Evolutionary conservation across 2,113 vertebrate genomes (phyloP).

Genomic region (Cochlearius cochlearius): DNA sequence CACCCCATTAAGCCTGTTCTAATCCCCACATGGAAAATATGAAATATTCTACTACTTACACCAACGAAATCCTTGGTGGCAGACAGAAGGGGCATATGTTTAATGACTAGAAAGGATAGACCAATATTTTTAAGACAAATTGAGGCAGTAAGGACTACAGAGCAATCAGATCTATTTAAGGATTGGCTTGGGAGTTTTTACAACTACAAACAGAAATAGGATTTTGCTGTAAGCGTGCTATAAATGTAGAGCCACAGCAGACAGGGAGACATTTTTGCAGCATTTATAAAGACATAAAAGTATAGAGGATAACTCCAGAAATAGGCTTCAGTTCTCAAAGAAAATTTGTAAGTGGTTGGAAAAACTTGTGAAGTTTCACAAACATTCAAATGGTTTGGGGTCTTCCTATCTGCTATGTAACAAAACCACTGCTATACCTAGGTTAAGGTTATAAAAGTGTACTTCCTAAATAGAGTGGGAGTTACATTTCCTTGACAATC

Average conservation of each 20-base stretch:
- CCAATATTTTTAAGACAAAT: constrained; percentile 39
- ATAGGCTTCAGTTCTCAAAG: not conserved
- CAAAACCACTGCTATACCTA: not conserved
- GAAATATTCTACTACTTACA: not conserved
- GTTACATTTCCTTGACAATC: not conserved
- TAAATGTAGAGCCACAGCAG: constrained; percentile 26
- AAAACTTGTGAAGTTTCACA: not conserved
- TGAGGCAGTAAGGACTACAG: not conserved
- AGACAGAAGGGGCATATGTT: not conserved
- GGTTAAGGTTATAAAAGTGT: not conserved
- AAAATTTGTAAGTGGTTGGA: not conserved
- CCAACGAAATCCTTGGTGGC: not conserved
- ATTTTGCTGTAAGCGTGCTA: constrained; percentile 31
- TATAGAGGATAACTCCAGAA: not conserved
- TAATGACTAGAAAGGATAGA: not conserved
- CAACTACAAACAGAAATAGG: constrained; percentile 18
- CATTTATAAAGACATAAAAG: constrained; percentile 10
- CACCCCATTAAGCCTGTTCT: not conserved
- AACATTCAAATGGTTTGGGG: not conserved
- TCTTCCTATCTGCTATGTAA: not conserved
- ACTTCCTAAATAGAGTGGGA: not conserved
- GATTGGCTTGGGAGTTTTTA: constrained; percentile 53
- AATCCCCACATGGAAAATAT: not conserved
- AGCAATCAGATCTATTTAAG: constrained; percentile 28
- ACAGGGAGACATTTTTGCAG: not conserved